Evolutionary conservation across 1,140 invertebrate species (phyloP).

Genomic region (Euschistus heros): DNA sequence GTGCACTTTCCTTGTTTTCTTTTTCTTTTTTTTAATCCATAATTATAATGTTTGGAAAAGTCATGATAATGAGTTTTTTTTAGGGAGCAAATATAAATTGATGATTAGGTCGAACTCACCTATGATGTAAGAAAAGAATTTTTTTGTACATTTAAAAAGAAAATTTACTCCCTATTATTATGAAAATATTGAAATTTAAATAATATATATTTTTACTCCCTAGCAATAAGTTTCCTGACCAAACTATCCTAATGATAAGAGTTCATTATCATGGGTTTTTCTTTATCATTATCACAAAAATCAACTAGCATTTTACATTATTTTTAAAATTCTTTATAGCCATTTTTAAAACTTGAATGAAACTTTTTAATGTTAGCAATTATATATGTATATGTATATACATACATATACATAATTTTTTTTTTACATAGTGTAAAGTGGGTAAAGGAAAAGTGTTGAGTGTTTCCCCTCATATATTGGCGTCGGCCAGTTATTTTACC

Average conservation of each 20-base stretch:
- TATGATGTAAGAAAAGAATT: not conserved
- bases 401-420: no score
- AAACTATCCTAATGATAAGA: slow-evolving; percentile 11
- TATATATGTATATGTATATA: no score
- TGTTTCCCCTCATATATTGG: no score
- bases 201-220: slow-evolving; percentile 17
- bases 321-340: not conserved
- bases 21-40: not conserved
- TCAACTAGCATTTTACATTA: not conserved
- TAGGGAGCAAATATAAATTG: not conserved
- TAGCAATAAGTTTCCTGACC: slow-evolving; percentile 14
- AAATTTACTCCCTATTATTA: slow-evolving; percentile 4
- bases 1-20: not conserved
- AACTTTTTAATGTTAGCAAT: no score
- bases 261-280: slow-evolving; percentile 17
- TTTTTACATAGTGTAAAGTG: no score
- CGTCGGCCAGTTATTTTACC: no score
- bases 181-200: not conserved
- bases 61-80: slow-evolving; percentile 17
- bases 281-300: slow-evolving; percentile 1
- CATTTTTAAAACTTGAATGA: no score
- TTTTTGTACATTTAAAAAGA: not conserved
- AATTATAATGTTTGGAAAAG: slow-evolving; percentile 14
- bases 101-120: not conserved
- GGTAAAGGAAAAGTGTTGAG: no score